Percentiles rank a stretch among this genome's conserved stretches.
Conservation (phyloP, 2,888 invertebrate genomes). For the Melolontha melolontha region DNA sequence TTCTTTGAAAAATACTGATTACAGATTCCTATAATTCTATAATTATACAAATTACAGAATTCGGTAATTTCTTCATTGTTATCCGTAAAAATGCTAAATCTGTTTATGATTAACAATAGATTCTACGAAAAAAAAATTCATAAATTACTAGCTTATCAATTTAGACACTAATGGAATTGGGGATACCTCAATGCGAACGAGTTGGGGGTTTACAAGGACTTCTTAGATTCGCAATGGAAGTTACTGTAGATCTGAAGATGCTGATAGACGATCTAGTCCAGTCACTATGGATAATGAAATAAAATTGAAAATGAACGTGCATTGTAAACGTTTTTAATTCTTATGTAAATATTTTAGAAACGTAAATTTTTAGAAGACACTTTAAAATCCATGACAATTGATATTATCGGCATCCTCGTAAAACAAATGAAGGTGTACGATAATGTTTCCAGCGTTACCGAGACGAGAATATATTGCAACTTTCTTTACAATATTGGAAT, state of each 20-base stretch:
- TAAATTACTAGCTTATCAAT: no score
- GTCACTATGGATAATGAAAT: constrained; percentile 77
- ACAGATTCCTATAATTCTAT: no score
- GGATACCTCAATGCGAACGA: constrained; percentile 57
- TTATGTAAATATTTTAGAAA: constrained; percentile 68
- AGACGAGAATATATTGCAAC: constrained; percentile 71
- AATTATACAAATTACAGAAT: no score
- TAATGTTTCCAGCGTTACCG: constrained; percentile 64
- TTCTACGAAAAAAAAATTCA: no score
- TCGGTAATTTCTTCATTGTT: no score
- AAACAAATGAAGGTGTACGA: constrained; percentile 72
- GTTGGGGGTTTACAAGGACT: constrained; percentile 68
- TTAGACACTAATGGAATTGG: constrained; percentile 14
- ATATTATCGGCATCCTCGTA: constrained; percentile 76
- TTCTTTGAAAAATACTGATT: no score
- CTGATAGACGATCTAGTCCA: constrained; percentile 66
- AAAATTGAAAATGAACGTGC: constrained; percentile 35
- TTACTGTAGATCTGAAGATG: constrained; percentile 72
- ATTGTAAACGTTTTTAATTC: background rate
- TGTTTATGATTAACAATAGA: no score
- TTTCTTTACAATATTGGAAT: constrained; percentile 76
- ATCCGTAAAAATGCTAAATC: no score
- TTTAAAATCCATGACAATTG: constrained; percentile 76
- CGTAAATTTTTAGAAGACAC: constrained; percentile 79
- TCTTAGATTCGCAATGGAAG: constrained; percentile 78